These are phyloP conservation scores for Leptura quadrifasciata DNA, from an alignment of 2,888 invertebrate genomes.

Conservation along the genomic window DNA sequence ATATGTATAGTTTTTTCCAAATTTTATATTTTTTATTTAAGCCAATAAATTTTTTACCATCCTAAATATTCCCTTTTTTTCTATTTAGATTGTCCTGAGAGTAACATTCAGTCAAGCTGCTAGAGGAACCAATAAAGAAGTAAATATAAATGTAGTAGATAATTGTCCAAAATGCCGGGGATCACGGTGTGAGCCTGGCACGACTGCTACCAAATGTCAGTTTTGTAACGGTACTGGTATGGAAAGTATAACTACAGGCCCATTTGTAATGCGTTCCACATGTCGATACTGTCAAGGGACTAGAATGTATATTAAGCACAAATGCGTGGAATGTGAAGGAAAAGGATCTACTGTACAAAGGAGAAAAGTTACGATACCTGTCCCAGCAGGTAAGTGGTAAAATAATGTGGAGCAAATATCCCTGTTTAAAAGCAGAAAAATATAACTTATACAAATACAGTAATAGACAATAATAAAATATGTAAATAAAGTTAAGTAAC, in stretches of 20 bases:
- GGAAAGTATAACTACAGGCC: slow-evolving; percentile 89
- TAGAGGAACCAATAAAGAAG: slow-evolving; percentile 95
- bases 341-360: slow-evolving; percentile 90
- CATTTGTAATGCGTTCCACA: slow-evolving; percentile 97
- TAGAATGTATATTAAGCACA: slow-evolving; percentile 90
- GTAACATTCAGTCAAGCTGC: slow-evolving; percentile 96
- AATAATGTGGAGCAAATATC: not conserved
- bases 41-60: not conserved
- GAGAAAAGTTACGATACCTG: slow-evolving; percentile 92
- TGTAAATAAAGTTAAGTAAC: too few relatives aligned
- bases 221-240: slow-evolving; percentile 97
- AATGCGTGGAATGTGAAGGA: slow-evolving; percentile 94
- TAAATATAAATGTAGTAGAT: slow-evolving; percentile 93
- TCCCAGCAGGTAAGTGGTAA: slow-evolving; percentile 83
- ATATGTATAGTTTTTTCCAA: too few relatives aligned
- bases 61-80: too few relatives aligned
- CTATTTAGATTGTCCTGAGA: slow-evolving; percentile 85
- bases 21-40: not conserved
- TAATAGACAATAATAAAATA: too few relatives aligned
- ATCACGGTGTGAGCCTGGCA: slow-evolving; percentile 91
- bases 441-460: too few relatives aligned
- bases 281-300: slow-evolving; percentile 93
- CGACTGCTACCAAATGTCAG: slow-evolving; percentile 90
- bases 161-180: slow-evolving; percentile 94
- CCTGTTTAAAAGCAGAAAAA: too few relatives aligned